Evolutionary conservation across 2,888 invertebrate species (phyloP).

Genomic region (Thalpophila matura): DNA sequence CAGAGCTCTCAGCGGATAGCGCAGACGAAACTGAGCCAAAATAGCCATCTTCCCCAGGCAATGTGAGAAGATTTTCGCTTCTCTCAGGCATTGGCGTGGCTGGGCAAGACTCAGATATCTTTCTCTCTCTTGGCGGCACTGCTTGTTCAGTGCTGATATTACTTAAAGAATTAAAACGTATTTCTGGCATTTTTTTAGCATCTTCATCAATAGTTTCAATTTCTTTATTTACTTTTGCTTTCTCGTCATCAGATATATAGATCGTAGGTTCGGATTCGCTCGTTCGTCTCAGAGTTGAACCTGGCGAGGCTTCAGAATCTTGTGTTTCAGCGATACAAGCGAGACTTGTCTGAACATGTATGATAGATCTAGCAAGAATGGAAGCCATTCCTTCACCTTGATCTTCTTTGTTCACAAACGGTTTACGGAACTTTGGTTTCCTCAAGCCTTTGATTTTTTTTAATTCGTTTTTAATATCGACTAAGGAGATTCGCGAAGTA

Average conservation of each 20-base stretch:
- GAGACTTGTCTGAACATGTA: constrained; percentile 90
- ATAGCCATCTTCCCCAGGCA: constrained; percentile 81
- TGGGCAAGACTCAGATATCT: constrained; percentile 86
- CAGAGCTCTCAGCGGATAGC: constrained; percentile 86
- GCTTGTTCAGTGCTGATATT: constrained; percentile 76
- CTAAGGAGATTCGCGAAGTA: constrained; percentile 83
- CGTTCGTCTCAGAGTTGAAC: constrained; percentile 80
- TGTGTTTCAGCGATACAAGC: constrained; percentile 91
- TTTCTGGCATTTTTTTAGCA: constrained; percentile 73
- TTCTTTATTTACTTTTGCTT: constrained; percentile 54
- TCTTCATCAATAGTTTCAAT: constrained; percentile 53
- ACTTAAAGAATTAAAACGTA: constrained; percentile 81
- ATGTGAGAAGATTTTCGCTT: constrained; percentile 79
- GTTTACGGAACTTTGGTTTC: constrained; percentile 80
- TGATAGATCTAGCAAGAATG: constrained; percentile 92
- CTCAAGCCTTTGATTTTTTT: constrained; percentile 85
- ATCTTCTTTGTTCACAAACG: constrained; percentile 79
- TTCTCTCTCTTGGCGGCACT: constrained; percentile 69
- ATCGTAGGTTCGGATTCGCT: constrained; percentile 85
- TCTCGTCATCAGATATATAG: constrained; percentile 75
- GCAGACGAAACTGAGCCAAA: constrained; percentile 85
- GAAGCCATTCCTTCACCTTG: constrained; percentile 92
- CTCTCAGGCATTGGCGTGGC: constrained; percentile 81
- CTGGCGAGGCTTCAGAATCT: constrained; percentile 86
- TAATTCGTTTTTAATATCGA: constrained; percentile 83